Evolutionary conservation across 2,888 invertebrate genomes (phyloP), one percentile per base, ranked within the genome.

Genomic region (Rhingia rostrata): DNA sequence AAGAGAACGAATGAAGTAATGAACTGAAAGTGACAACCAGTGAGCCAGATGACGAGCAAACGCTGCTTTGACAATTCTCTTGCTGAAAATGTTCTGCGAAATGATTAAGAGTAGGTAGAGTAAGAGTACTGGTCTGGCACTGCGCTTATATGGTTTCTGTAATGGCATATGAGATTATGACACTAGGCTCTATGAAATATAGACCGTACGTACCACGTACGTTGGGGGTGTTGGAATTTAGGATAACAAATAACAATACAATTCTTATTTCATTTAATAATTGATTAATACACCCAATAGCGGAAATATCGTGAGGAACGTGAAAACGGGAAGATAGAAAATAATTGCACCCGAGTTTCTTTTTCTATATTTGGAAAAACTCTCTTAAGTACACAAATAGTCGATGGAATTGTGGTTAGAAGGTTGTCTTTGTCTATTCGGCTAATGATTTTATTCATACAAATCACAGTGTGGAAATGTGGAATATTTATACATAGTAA

Each of bases 1-100:
- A 83, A 83, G 73, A 83, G 67, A 83, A 79, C 79, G 83, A 83
- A 83, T 83, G 79, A 82, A 22, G 30, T 39, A 43, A 4, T 35
- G 14, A 56, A 60, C 30, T 67, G 67, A 67, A 66, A 58, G 72
- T 22, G 22, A 22, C 41, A 30, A 30, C 10, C 35, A 10, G 37
- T 35, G 22, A 22, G 22, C 22, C 22, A 22, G 22, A 22, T 2
- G 22, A 22, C 22, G 2, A 22, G 22, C 22, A 22, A 22, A 22
- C 22, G 22, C 22, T 22, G 2, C 1, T 22, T 22, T 22, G 22
- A 22, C 22, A 22, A 22, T 22, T 22, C 22, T 22, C 22, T 22
- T 22, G 2, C 22, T 22, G 22, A 22, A 22, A 2, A 1, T 22
- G 22, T 22, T 22, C n/a, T n/a, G n/a, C n/a, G n/a, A n/a, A n/a